Percentiles rank a stretch among this genome's conserved stretches.
Conservation (phyloP, 2,113 vertebrate species). For the Machaerirhynchus nigripectus region DNA sequence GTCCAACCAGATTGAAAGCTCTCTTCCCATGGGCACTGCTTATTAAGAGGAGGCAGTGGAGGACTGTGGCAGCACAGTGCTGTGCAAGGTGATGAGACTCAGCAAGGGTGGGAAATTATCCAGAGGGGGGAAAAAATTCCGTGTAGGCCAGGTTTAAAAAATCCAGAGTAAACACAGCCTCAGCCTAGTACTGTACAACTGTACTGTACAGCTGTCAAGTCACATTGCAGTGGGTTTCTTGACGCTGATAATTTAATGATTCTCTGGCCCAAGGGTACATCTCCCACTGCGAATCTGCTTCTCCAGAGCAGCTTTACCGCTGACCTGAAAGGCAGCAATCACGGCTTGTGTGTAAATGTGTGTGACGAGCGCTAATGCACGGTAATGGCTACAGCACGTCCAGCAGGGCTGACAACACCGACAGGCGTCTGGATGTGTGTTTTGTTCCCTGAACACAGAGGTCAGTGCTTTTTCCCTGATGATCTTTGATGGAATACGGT, state of each 20-base stretch:
- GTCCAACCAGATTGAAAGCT: neutral
- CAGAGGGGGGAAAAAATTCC: neutral
- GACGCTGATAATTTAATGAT: neutral
- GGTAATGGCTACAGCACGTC: neutral
- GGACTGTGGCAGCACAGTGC: neutral
- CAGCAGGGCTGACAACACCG: neutral
- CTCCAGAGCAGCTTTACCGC: neutral
- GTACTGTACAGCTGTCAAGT: neutral
- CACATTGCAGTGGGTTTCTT: neutral
- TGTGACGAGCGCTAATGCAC: neutral
- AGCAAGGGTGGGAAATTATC: neutral
- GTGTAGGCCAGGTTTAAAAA: neutral
- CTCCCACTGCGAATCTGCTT: neutral
- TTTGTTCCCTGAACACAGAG: neutral
- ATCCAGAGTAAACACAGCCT: neutral
- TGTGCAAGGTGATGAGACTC: neutral
- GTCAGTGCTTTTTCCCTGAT: neutral
- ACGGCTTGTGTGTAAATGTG: neutral
- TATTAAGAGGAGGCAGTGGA: neutral
- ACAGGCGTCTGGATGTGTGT: neutral
- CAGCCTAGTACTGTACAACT: neutral
- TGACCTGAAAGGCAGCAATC: neutral
- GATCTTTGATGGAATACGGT: neutral
- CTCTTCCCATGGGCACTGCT: neutral
- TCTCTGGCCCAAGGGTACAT: conserved; percentile 12